Conservation (phyloP, 2,113 vertebrate genomes). For the Anhinga anhinga region DNA sequence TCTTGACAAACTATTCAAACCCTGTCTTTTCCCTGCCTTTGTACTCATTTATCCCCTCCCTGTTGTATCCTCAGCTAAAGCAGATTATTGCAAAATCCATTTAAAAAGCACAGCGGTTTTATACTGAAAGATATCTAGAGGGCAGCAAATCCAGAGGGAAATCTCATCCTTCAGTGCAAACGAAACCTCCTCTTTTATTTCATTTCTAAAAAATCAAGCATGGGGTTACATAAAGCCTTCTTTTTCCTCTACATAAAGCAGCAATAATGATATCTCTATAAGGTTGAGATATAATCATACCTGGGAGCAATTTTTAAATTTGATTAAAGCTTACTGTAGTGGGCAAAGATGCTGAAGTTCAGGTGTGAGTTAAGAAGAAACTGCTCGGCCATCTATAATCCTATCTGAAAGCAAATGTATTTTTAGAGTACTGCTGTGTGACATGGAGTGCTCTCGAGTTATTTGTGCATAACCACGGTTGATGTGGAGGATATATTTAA, state of each 20-base stretch:
- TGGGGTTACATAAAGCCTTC: not conserved
- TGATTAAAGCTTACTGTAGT: not conserved
- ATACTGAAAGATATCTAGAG: conserved; percentile 59
- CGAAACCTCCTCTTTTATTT: conserved; percentile 22
- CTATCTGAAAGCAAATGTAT: not conserved
- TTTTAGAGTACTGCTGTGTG: not conserved
- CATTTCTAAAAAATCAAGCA: conserved; percentile 33
- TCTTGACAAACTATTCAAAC: not conserved
- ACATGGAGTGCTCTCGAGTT: not conserved
- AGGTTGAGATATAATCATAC: not conserved
- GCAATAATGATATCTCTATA: not conserved
- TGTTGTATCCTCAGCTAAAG: not conserved
- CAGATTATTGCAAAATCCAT: conserved; percentile 32
- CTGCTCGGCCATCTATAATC: not conserved
- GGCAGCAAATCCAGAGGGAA: conserved; percentile 66
- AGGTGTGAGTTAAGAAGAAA: conserved; percentile 5
- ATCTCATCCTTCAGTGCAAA: conserved; percentile 47
- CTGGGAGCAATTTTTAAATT: not conserved
- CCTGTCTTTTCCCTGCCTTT: not conserved
- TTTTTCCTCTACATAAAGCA: not conserved
- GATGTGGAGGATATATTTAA: not conserved
- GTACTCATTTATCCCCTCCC: not conserved
- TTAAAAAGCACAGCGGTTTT: conserved; percentile 46
- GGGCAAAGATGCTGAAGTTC: not conserved
- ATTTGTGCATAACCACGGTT: not conserved